Evolutionary conservation across 2,113 vertebrate species (phyloP).

Genomic region (Paedocypris sp.): DNA sequence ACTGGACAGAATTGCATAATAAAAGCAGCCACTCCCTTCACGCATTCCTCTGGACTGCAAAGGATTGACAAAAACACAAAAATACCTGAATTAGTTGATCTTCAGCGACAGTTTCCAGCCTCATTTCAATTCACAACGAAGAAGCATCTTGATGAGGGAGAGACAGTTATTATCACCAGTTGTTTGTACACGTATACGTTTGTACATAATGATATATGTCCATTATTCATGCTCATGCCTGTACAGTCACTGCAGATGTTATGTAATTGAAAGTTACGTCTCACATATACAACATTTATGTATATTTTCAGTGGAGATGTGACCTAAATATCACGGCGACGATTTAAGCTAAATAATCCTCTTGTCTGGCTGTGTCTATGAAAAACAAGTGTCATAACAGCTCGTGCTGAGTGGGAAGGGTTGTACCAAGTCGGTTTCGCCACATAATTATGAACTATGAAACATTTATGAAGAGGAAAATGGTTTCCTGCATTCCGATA

Average conservation of each 20-base stretch:
- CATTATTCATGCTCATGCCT: too few species aligned
- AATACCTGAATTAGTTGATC: slow-evolving; percentile 12
- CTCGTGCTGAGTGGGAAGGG: slow-evolving; percentile 17
- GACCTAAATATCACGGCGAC: too few species aligned
- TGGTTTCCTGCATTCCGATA: too few species aligned
- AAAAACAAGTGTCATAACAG: background rate
- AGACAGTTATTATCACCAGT: background rate
- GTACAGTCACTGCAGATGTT: slow-evolving; percentile 1
- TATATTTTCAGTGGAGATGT: too few species aligned
- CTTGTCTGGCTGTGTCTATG: background rate
- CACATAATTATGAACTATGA: too few species aligned
- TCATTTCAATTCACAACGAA: background rate
- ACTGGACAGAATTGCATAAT: background rate
- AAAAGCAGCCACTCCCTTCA: background rate
- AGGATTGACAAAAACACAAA: background rate
- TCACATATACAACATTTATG: too few species aligned
- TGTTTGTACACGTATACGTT: background rate
- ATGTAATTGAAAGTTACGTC: too few species aligned
- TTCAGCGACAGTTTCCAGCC: background rate
- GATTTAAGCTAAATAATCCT: too few species aligned
- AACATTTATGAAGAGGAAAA: too few species aligned
- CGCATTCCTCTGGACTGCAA: background rate
- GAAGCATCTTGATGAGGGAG: background rate
- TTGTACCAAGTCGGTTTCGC: slow-evolving; percentile 3
- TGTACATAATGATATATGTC: background rate